Base-by-base conservation (phyloP, 2,797 vertebrate genomes). In the Hypotaenidia philippensis region DNA sequence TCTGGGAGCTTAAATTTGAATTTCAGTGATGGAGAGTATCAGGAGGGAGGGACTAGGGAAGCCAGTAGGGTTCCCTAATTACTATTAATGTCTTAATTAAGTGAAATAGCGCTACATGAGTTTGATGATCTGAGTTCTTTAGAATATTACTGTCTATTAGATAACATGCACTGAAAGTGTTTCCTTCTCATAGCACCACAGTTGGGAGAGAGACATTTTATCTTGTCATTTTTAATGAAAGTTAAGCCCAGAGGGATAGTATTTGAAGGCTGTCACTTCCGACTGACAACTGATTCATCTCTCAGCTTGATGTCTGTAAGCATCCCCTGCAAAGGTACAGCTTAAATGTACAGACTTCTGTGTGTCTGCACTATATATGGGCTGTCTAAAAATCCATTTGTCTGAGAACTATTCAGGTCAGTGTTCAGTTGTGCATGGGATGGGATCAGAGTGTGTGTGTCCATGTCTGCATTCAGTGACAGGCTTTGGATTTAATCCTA, bases 191-290 rank as follows among this genome's bases (percentile, higher is more conserved):
- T 34, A 57, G n/a, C 34, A 61, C n/a, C 52, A 38, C 5, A 25
- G 31, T 47, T 72, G 34, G 44, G 27, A 47, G 60, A 57, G 23
- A 44, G 19, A 29, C 59, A 61, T 75, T 91, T 93, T 76, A 61
- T 76, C 40, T 27, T 81, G 50, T 64, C 22, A 32, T 29, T 84
- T 81, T 76, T 22, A 87, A 78, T 75, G 16, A 12, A 72, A 75
- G 15, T 83, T 86, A 71, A 75, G 53, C 29, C 16, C 74, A 27
- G 65, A 75, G 29, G 26, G 34, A 59, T 41, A 44, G 20, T 34
- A 53, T 71, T 89, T 90, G 87, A 95, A 87, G 69, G 38, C 53
- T 89, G 57, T 92, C 71, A 78, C 69, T 95, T 91, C 45, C 77
- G 53, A 21, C 56, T 88, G 70, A 23, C 71, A 90, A 23, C 38